Base-by-base conservation (phyloP, 2,797 vertebrate genomes). In the Sciurus carolinensis region DNA sequence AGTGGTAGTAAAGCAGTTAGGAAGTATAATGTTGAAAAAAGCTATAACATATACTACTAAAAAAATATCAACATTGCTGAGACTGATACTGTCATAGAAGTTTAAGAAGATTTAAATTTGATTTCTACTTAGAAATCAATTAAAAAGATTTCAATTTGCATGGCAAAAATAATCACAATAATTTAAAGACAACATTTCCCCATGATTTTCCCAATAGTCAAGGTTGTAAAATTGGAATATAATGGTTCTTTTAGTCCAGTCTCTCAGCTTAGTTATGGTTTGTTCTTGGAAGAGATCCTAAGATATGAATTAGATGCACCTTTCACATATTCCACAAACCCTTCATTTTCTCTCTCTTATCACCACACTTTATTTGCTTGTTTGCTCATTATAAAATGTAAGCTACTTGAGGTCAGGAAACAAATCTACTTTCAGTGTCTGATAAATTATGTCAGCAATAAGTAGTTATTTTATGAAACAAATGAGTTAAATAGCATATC, bases 181-280 rank as follows among this genome's bases (percentile, higher is more conserved):
- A 86, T 33, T 79, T 76, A 82, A 54, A 33, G n/a, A 24, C 22
- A 90, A 73, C 4, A 44, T n/a, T 12, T 88, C 62, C 59, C 44
- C 18, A 13, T 24, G 69, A 2, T 15, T 50, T 85, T 87, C 57
- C 44, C 14, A 30, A 59, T 79, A 92, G 33, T 93, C 13, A 50
- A 91, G 15, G 62, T 95, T 95, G 90, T 62, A 91, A 95, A 94
- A 75, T 77, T 66, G 12, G 14, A 66, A 69, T 10, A 54, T 62
- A 1, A 90, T 90, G 2, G 0, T 39, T 82, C 28, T 82, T 87
- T 69, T 17, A 87, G 3, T 33, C 15, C 7, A 50, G 24, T 36
- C 7, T 67, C 26, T 91, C 20, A 33, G 20, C 22, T 87, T 72
- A 67, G 24, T 64, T 80, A 59, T 47, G 8, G 52, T 30, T 91